Percentiles rank a stretch among this genome's conserved stretches.
These are phyloP conservation scores for Hydractinia symbiolongicarpus DNA, from an alignment of 30 jellyfish, hydroid and myxozoan species.

Conservation along the genomic window DNA sequence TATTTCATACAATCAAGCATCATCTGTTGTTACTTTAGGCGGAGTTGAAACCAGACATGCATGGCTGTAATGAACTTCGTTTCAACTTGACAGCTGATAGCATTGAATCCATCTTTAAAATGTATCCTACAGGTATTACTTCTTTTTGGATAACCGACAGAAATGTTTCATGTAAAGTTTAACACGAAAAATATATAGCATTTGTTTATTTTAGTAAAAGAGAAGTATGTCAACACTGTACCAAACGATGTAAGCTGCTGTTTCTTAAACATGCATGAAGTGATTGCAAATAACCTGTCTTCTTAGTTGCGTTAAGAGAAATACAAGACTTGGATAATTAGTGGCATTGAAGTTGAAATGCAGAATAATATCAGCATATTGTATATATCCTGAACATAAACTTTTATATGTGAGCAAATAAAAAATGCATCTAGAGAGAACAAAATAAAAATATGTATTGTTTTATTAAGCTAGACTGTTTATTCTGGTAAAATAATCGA, in stretches of 20 bases:
- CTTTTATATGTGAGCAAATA: too few species aligned
- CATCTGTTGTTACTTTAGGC: conserved; percentile 38
- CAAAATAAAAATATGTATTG: too few species aligned
- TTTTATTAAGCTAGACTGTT: too few species aligned
- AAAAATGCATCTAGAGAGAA: too few species aligned
- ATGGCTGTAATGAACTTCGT: conserved; percentile 90
- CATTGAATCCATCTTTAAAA: conserved; percentile 82
- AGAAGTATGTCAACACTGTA: conserved; percentile 60
- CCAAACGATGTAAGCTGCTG: conserved; percentile 62
- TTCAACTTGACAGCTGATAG: conserved; percentile 91
- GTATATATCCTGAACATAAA: too few species aligned
- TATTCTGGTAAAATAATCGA: too few species aligned
- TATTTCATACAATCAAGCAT: neutral
- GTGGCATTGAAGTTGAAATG: neutral
- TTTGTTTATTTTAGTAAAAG: conserved; percentile 38
- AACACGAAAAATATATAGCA: neutral
- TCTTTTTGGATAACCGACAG: too few species aligned
- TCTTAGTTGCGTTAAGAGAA: neutral
- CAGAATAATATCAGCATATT: too few species aligned
- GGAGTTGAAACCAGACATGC: conserved; percentile 91
- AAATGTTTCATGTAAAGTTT: neutral
- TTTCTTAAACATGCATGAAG: neutral
- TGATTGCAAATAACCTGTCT: neutral
- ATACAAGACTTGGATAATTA: neutral
- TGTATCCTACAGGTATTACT: conserved; percentile 78